Percentiles rank a stretch among this genome's conserved stretches.
phyloP scores from a whole-genome alignment of 1,140 invertebrate species.

The Pseudomyrmex pallidus region DNA sequence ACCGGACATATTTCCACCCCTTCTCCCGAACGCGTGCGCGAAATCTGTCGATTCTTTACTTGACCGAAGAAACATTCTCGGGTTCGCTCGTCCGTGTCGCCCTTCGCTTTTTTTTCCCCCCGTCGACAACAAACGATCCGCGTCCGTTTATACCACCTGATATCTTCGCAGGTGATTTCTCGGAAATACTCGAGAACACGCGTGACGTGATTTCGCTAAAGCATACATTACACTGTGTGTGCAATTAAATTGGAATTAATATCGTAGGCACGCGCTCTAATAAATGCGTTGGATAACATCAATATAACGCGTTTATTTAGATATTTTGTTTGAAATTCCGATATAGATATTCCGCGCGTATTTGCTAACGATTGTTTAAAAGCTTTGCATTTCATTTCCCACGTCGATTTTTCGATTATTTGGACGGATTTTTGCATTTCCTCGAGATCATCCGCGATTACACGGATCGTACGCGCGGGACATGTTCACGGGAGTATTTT shows the following conservation, averaged over 20 bases:
- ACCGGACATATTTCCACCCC: not conserved
- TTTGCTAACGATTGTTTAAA: not conserved
- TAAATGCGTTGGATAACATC: too few species aligned
- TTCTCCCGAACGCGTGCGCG: not conserved
- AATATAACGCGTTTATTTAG: too few species aligned
- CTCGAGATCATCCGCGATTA: constrained; percentile 3
- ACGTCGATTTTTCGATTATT: not conserved
- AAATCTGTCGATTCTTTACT: constrained; percentile 40
- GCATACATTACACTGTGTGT: too few species aligned
- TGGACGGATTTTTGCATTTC: not conserved
- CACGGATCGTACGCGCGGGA: constrained; percentile 1
- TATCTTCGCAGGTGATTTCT: constrained; percentile 41
- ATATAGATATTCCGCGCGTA: too few species aligned
- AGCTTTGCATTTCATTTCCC: not conserved
- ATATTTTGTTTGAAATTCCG: too few species aligned
- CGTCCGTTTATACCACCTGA: constrained; percentile 11
- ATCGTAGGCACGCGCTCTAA: not conserved
- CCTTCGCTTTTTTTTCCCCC: not conserved
- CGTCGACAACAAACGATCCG: constrained; percentile 2
- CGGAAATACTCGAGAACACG: not conserved
- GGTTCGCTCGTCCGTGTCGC: constrained; percentile 4
- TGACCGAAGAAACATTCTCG: constrained; percentile 37
- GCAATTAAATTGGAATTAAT: not conserved
- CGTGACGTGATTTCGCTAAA: not conserved
- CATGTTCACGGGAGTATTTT: constrained; percentile 35